phyloP scores from a whole-genome alignment of 2,888 invertebrate species.

The Ophion costatus region DNA sequence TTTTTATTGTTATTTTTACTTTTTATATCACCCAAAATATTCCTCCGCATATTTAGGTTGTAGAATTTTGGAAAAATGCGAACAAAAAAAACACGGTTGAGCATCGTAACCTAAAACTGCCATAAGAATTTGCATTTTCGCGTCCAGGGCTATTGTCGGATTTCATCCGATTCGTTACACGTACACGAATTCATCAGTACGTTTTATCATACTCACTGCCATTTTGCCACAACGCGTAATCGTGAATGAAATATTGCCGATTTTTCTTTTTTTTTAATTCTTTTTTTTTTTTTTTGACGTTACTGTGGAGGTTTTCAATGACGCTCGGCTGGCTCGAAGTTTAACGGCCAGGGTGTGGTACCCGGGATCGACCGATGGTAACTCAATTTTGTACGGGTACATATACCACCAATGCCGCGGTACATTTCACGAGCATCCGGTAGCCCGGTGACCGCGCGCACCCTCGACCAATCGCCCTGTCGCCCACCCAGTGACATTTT shows the following conservation, averaged over 20 bases:
- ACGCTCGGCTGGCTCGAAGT: constrained; percentile 11
- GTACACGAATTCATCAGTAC: constrained; percentile 40
- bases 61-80: too few relatives aligned
- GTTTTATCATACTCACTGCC: constrained; percentile 29
- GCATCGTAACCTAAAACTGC: too few relatives aligned
- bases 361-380: constrained; percentile 53
- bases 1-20: too few relatives aligned
- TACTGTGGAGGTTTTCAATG: constrained; percentile 1
- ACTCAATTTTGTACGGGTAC: constrained; percentile 58
- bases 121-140: too few relatives aligned
- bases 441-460: neutral
- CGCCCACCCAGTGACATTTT: constrained; percentile 52
- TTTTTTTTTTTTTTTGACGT: too few relatives aligned
- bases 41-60: too few relatives aligned
- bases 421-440: neutral
- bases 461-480: neutral
- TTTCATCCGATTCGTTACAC: constrained; percentile 30
- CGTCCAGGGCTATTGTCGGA: neutral
- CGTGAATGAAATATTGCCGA: constrained; percentile 38
- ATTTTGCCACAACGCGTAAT: constrained; percentile 18
- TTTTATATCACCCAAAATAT: too few relatives aligned
- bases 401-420: constrained; percentile 1
- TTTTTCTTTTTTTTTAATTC: constrained; percentile 18
- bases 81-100: too few relatives aligned
- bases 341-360: constrained; percentile 37